Percentiles rank a stretch among this genome's conserved stretches.
Evolutionary conservation across 2,888 invertebrate genomes (phyloP).

Genomic region (Myathropa florea): DNA sequence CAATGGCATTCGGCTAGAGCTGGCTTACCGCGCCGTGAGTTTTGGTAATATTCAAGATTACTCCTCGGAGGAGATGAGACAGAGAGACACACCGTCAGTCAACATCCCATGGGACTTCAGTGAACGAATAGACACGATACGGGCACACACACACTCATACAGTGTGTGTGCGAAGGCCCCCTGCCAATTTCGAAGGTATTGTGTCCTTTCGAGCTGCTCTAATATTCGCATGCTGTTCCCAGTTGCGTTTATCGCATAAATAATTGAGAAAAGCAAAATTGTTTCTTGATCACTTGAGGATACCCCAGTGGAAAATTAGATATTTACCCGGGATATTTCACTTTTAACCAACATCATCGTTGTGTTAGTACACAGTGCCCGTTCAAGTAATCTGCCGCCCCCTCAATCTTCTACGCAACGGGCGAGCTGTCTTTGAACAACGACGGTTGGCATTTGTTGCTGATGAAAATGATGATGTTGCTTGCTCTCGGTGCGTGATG

Average conservation of each 20-base stretch:
- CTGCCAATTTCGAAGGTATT: constrained; percentile 24
- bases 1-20: constrained; percentile 54
- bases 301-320: constrained; percentile 76
- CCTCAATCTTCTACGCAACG: background rate
- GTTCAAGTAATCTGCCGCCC: background rate
- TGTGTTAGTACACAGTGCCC: constrained; percentile 23
- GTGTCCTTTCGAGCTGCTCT: constrained; percentile 58
- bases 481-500: constrained; percentile 58
- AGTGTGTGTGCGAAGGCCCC: constrained; percentile 12
- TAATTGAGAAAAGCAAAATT: constrained; percentile 77
- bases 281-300: constrained; percentile 80
- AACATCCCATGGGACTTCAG: constrained; percentile 41
- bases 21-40: constrained; percentile 17
- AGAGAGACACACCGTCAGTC: constrained; percentile 31
- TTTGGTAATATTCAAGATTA: constrained; percentile 62
- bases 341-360: constrained; percentile 66
- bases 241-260: constrained; percentile 72
- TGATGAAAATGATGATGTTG: constrained; percentile 70
- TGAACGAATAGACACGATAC: background rate
- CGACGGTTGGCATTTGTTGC: constrained; percentile 52
- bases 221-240: constrained; percentile 61
- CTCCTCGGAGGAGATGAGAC: constrained; percentile 50
- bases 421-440: background rate
- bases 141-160: background rate
- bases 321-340: constrained; percentile 69